Evolutionary conservation across 2,797 vertebrate species (phyloP).

Genomic region (Euphonia xanthogaster): DNA sequence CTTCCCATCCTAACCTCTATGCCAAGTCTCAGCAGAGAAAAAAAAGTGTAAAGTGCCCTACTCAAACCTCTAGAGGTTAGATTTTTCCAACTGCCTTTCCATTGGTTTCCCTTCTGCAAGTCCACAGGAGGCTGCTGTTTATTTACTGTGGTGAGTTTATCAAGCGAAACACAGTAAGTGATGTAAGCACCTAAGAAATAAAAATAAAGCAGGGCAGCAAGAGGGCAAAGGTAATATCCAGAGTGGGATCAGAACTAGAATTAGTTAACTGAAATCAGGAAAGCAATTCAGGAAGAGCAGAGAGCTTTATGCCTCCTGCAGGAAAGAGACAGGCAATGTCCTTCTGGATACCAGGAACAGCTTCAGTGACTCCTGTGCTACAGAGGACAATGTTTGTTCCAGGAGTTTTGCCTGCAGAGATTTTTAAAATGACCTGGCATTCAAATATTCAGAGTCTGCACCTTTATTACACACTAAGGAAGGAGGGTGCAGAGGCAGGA

Average conservation of each 20-base stretch:
- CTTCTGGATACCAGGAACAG: neutral
- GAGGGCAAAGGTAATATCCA: neutral
- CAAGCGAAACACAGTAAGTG: neutral
- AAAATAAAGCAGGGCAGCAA: neutral
- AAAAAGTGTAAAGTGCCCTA: neutral
- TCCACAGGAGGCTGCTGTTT: neutral
- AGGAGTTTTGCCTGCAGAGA: neutral
- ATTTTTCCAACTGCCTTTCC: neutral
- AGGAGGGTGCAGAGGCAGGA: neutral
- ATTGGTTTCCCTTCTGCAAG: neutral
- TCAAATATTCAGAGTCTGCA: neutral
- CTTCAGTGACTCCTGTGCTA: neutral
- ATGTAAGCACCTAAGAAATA: neutral
- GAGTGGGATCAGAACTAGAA: neutral
- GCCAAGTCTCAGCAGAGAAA: slow-evolving; percentile 44
- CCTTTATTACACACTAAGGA: neutral
- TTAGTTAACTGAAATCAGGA: neutral
- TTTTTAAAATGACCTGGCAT: neutral
- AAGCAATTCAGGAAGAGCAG: neutral
- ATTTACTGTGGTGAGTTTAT: neutral
- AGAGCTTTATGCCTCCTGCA: neutral
- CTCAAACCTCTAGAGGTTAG: neutral
- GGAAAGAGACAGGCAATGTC: neutral
- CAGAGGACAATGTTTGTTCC: neutral
- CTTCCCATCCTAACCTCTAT: slow-evolving; percentile 42